Conservation (phyloP, 2,888 invertebrate species). For the Cantharis rufa region DNA sequence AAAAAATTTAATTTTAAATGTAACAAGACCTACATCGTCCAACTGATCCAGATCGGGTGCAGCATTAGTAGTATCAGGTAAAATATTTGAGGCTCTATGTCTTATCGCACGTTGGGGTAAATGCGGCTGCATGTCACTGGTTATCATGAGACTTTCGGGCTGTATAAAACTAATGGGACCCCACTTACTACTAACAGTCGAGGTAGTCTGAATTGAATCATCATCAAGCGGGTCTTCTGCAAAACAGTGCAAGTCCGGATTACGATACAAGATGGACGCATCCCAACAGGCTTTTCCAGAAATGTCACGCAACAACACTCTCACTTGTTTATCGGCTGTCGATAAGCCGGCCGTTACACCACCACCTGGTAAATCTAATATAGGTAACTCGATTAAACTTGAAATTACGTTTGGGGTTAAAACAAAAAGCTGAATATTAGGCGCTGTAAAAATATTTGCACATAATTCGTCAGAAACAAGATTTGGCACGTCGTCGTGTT, state of each 20-base stretch:
- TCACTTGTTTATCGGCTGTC: slow-evolving; percentile 76
- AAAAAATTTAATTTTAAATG: not conserved
- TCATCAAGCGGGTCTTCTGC: not conserved
- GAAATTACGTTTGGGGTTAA: slow-evolving; percentile 81
- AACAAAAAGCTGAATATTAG: slow-evolving; percentile 85
- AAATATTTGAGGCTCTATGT: slow-evolving; percentile 72
- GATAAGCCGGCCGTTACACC: slow-evolving; percentile 76
- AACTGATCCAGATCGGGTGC: slow-evolving; percentile 89
- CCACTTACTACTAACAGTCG: slow-evolving; percentile 32
- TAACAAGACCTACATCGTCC: slow-evolving; percentile 74
- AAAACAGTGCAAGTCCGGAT: slow-evolving; percentile 58
- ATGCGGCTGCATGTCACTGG: slow-evolving; percentile 38
- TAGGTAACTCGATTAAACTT: slow-evolving; percentile 88
- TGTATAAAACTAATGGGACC: slow-evolving; percentile 43
- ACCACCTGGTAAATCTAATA: slow-evolving; percentile 78
- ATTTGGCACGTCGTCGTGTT: slow-evolving; percentile 85
- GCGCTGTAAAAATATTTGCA: slow-evolving; percentile 79
- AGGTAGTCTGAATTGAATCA: slow-evolving; percentile 11
- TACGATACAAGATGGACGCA: slow-evolving; percentile 85
- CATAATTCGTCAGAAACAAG: slow-evolving; percentile 75
- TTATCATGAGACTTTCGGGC: slow-evolving; percentile 50
- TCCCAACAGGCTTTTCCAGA: slow-evolving; percentile 97
- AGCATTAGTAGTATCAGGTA: slow-evolving; percentile 81
- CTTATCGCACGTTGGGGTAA: slow-evolving; percentile 70
- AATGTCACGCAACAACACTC: slow-evolving; percentile 85